Conservation (phyloP, 2,113 vertebrate species). For the Otus sunia region DNA sequence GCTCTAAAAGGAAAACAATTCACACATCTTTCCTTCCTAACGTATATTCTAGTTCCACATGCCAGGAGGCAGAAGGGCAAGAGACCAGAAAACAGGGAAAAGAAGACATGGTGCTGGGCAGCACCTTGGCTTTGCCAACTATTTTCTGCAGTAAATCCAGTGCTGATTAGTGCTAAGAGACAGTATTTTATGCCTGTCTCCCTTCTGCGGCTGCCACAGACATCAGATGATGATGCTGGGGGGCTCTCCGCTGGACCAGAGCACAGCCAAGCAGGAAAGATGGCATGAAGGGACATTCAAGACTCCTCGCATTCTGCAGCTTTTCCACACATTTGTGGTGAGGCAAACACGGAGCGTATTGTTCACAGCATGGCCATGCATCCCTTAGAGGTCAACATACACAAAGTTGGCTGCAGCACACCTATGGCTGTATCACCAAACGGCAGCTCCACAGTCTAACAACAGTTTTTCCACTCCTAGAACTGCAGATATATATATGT, state of each 20-base stretch:
- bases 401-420: not conserved
- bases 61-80: not conserved
- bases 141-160: not conserved
- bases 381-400: rapidly evolving
- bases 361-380: rapidly evolving
- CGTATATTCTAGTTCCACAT: slow-evolving; percentile 36
- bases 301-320: not conserved
- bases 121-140: not conserved
- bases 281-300: rapidly evolving
- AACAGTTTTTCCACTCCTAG: not conserved
- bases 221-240: rapidly evolving
- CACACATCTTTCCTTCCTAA: not conserved
- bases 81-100: not conserved
- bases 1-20: slow-evolving; percentile 66
- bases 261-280: not conserved
- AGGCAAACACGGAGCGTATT: rapidly evolving
- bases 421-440: rapidly evolving
- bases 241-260: not conserved
- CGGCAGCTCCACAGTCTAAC: rapidly evolving
- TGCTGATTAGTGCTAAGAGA: not conserved
- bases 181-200: not conserved
- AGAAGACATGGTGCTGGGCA: not conserved
- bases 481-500: not conserved
- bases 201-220: not conserved
- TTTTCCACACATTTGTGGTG: rapidly evolving